These are phyloP conservation scores for Ptychodera flava DNA, from an alignment of 35 echinoderm and acorn worm genomes.

Conservation along the genomic window DNA sequence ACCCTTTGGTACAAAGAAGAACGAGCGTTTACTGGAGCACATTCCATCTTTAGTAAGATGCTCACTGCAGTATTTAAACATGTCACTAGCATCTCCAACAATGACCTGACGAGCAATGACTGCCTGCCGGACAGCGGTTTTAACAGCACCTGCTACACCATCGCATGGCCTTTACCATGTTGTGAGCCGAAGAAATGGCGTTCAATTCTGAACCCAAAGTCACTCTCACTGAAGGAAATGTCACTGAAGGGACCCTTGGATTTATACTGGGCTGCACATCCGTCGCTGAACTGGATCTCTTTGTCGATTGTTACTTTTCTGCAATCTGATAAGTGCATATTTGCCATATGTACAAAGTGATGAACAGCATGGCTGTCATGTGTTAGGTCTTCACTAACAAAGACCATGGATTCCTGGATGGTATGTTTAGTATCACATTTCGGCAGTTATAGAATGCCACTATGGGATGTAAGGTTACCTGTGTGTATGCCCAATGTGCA, in stretches of 20 bases:
- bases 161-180: conserved; percentile 83
- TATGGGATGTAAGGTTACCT: conserved; percentile 54
- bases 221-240: conserved; percentile 38
- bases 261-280: conserved; percentile 69
- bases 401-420: neutral
- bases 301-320: neutral
- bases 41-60: conserved; percentile 38
- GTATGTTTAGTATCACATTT: neutral
- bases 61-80: conserved; percentile 22
- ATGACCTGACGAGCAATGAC: conserved; percentile 46
- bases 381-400: neutral
- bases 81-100: conserved; percentile 37
- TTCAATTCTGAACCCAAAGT: conserved; percentile 39
- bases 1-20: conserved; percentile 19
- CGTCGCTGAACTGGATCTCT: conserved; percentile 45
- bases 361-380: neutral
- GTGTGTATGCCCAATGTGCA: conserved; percentile 39
- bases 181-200: conserved; percentile 61
- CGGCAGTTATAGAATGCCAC: conserved; percentile 30
- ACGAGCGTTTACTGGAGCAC: conserved; percentile 15
- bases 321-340: conserved; percentile 8
- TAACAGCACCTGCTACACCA: conserved; percentile 70
- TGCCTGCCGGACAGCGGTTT: conserved; percentile 43
- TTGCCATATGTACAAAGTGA: conserved; percentile 23
- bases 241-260: conserved; percentile 70